Percentiles rank a stretch among this genome's conserved stretches.
Conservation (phyloP, 2,888 invertebrate genomes). For the Conus canariensis region DNA sequence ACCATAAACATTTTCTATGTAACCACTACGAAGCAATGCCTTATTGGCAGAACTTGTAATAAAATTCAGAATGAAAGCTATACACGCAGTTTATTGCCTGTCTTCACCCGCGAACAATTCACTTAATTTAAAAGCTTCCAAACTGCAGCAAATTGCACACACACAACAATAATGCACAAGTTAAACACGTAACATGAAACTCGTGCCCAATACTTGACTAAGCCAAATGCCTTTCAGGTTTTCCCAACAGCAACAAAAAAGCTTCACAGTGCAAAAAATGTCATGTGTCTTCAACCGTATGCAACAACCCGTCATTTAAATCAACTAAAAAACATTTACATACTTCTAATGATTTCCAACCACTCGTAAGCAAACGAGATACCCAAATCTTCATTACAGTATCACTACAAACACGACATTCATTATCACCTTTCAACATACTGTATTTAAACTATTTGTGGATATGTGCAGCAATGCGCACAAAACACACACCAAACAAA, state of each 20-base stretch:
- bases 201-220: no score
- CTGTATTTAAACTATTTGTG: neutral
- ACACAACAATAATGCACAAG: neutral
- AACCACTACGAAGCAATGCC: neutral
- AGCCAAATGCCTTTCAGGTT: no score
- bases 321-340: neutral
- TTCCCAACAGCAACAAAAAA: no score
- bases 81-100: neutral
- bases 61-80: neutral
- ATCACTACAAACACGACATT: neutral
- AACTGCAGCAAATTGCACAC: neutral
- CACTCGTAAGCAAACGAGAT: neutral
- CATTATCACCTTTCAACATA: neutral
- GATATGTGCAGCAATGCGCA: neutral
- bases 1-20: neutral
- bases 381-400: neutral
- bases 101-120: neutral
- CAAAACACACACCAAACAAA: neutral
- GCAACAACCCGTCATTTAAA: neutral
- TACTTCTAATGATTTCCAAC: neutral
- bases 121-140: neutral
- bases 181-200: neutral
- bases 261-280: neutral
- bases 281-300: neutral
- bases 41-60: neutral